A percentile compares a stretch with the other conserved stretches of the same genome.
Conservation (phyloP, 2,797 vertebrate genomes). For the Perdix hodgsoniae region DNA sequence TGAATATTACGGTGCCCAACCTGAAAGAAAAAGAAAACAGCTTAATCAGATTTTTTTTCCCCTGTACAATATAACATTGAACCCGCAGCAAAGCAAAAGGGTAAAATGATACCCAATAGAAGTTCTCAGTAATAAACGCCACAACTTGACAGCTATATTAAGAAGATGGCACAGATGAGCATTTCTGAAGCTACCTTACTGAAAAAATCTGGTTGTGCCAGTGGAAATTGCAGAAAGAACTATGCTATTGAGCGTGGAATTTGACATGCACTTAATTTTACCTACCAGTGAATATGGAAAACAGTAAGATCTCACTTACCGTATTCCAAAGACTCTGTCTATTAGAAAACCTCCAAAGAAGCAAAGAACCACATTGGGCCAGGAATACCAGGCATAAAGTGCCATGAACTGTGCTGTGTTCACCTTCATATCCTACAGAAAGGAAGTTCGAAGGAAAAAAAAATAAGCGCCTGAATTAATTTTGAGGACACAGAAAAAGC, state of each 20-base stretch:
- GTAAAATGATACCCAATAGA: accelerated
- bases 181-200: accelerated
- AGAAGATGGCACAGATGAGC: accelerated
- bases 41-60: background rate
- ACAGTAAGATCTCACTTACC: constrained; percentile 76
- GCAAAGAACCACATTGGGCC: constrained; percentile 97
- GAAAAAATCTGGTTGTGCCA: accelerated
- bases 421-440: constrained; percentile 89
- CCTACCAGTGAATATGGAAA: accelerated
- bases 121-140: accelerated
- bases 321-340: constrained; percentile 95
- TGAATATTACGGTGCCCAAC: constrained; percentile 93
- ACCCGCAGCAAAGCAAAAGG: background rate
- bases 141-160: background rate
- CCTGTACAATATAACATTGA: background rate
- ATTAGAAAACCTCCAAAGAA: constrained; percentile 96
- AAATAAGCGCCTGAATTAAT: background rate
- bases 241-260: background rate
- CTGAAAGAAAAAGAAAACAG: constrained; percentile 73
- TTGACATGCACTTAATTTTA: accelerated
- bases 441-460: background rate
- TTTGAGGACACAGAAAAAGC: accelerated
- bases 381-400: constrained; percentile 97
- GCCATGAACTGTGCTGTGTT: constrained; percentile 93
- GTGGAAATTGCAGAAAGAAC: background rate